Conservation (phyloP, 2,113 vertebrate genomes). For the Sus scrofa region DNA sequence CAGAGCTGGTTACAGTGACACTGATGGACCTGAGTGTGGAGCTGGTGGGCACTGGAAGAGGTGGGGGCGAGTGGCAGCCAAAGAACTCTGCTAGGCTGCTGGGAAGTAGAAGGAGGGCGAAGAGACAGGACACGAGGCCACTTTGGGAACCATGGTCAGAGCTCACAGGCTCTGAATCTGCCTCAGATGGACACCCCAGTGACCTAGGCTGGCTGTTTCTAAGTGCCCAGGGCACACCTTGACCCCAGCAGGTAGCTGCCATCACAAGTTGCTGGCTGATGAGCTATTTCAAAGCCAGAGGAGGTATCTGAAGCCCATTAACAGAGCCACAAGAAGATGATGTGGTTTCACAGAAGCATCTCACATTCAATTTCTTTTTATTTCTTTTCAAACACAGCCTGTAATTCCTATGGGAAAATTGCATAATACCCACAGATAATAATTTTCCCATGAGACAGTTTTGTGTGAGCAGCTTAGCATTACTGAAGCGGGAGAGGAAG, state of each 20-base stretch:
- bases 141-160: neutral
- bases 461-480: constrained; percentile 42
- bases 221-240: neutral
- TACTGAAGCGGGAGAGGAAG: neutral
- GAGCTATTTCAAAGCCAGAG: constrained; percentile 30
- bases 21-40: accelerated
- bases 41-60: neutral
- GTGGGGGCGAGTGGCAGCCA: neutral
- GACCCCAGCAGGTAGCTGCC: neutral
- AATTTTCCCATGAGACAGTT: constrained; percentile 53
- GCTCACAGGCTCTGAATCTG: neutral
- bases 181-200: accelerated
- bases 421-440: constrained; percentile 57
- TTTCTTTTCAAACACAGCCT: constrained; percentile 77
- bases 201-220: accelerated
- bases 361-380: constrained; percentile 76
- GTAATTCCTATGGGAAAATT: constrained; percentile 74
- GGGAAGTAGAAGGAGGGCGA: neutral
- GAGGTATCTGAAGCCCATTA: constrained; percentile 56
- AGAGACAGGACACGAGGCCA: neutral
- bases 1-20: neutral
- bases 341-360: constrained; percentile 56
- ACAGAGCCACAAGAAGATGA: constrained; percentile 54
- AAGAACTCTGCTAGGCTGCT: neutral
- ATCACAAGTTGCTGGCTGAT: constrained; percentile 7